Evolutionary conservation across 2,797 vertebrate genomes (phyloP), one percentile per base, ranked within the genome.

Genomic region (Phataginus tricuspis): DNA sequence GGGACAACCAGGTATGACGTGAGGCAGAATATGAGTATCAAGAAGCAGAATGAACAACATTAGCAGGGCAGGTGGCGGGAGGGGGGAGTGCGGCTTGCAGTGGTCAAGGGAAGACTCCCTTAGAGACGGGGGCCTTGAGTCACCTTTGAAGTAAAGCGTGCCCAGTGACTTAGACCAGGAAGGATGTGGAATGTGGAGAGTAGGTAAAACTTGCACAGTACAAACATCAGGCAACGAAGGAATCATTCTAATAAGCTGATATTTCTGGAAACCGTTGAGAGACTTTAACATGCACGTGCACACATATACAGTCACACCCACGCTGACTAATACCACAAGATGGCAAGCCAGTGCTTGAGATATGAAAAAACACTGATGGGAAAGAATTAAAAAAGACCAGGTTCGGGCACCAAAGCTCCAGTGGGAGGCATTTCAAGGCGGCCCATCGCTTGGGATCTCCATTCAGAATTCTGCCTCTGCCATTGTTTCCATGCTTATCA

Each of bases 61-160:
- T 61, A 0, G 2, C 9, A 31, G n/a, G 1, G 2, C 18, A 66
- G 63, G 27, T 1, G 19, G 25, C 1, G 19, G 2, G 1, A 0
- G 51, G 19, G 14, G n/a, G n/a, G 31, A 27, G 49, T 39, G 6
- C 12, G 37, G 23, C 34, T 14, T 63, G n/a, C 6, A 49, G 2
- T 27, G 45, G 14, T 64, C 42, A 61, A 59, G 21, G 45, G 49
- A 51, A 61, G 27, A 42, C 21, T 75, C 16, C n/a, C 18, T 29
- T 21, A 72, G 11, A 84, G 25, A 84, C n/a, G 77, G 25, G 15
- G 11, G 42, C 6, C 59, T 63, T 68, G 31, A 93, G 21, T 51
- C 29, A 16, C 61, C 61, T 66, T 88, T 82, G 31, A 95, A 72
- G 13, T 53, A 71, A 37, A 34, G 5, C 12, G 25, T 4, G 3